phyloP scores from a whole-genome alignment of 1,140 invertebrate genomes.

The Platyura marginata region DNA sequence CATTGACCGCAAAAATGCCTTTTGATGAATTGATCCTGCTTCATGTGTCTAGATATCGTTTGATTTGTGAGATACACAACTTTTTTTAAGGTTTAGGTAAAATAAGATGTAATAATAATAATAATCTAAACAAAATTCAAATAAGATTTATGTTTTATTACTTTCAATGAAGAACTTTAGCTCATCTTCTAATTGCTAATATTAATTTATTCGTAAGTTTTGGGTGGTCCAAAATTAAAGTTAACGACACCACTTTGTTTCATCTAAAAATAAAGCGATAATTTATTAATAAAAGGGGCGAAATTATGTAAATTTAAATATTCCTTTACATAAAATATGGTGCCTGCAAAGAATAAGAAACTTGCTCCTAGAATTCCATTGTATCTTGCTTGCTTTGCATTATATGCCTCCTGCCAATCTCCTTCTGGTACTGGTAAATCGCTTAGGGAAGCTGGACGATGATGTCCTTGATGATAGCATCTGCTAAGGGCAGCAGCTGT shows the following conservation, averaged over 20 bases:
- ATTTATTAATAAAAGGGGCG: not conserved
- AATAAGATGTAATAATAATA: too few species aligned
- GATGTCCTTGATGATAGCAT: constrained; percentile 18
- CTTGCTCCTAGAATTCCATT: constrained; percentile 43
- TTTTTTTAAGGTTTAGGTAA: too few species aligned
- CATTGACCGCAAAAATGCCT: too few species aligned
- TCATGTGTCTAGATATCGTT: too few species aligned
- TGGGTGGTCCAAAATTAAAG: not conserved
- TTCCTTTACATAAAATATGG: constrained; percentile 35
- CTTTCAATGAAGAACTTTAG: too few species aligned
- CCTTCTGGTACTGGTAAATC: constrained; percentile 53
- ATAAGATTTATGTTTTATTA: too few species aligned
- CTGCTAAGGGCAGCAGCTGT: constrained; percentile 18
- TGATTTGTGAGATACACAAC: too few species aligned
- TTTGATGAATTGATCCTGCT: too few species aligned
- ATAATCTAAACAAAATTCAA: too few species aligned
- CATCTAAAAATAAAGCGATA: not conserved
- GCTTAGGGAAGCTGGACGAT: constrained; percentile 35
- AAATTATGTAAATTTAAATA: not conserved
- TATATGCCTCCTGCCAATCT: constrained; percentile 47
- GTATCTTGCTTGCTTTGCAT: constrained; percentile 41
- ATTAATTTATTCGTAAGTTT: not conserved
- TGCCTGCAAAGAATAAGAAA: constrained; percentile 31
- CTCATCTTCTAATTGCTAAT: too few species aligned
- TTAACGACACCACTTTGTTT: not conserved